These are phyloP conservation scores for Eumerus sabulonum DNA, from an alignment of 2,888 invertebrate genomes.

Conservation along the genomic window DNA sequence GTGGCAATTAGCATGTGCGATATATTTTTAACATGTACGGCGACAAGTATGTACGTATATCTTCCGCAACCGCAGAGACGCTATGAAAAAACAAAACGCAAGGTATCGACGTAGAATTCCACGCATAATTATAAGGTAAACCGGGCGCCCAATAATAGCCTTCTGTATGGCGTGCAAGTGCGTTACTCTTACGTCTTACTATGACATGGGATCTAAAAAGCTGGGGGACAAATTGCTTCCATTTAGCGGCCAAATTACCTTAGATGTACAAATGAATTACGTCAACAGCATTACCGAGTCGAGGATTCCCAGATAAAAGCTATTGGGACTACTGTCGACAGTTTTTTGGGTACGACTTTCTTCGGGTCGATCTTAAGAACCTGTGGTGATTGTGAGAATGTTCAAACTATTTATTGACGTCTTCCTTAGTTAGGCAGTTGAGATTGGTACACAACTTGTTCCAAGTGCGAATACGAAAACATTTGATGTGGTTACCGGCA, in stretches of 20 bases:
- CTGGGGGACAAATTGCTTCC: slow-evolving; percentile 32
- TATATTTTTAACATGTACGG: slow-evolving; percentile 47
- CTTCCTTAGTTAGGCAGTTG: slow-evolving; percentile 18
- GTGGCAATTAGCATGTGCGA: slow-evolving; percentile 61
- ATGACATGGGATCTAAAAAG: slow-evolving; percentile 7
- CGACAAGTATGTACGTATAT: slow-evolving; percentile 16
- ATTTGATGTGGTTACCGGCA: slow-evolving; percentile 31
- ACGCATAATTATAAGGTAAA: slow-evolving; percentile 43
- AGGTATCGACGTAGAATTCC: slow-evolving; percentile 17
- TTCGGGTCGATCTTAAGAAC: slow-evolving; percentile 30
- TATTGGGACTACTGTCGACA: slow-evolving; percentile 1
- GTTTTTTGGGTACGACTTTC: slow-evolving; percentile 39
- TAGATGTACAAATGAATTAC: slow-evolving; percentile 53
- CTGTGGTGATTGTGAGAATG: slow-evolving; percentile 37
- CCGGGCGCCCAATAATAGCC: slow-evolving; percentile 34
- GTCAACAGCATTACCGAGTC: slow-evolving; percentile 50
- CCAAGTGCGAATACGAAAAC: slow-evolving; percentile 31
- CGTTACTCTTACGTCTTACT: background rate
- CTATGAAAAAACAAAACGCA: slow-evolving; percentile 18
- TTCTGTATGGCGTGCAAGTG: slow-evolving; percentile 8
- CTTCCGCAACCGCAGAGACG: slow-evolving; percentile 37
- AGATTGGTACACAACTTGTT: background rate
- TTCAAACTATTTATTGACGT: slow-evolving; percentile 45
- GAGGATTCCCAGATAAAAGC: slow-evolving; percentile 28
- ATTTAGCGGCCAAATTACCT: slow-evolving; percentile 56